Evolutionary conservation across 1,140 invertebrate species (phyloP), one percentile per base, ranked within the genome.

Genomic region (Heliconius hermathena): DNA sequence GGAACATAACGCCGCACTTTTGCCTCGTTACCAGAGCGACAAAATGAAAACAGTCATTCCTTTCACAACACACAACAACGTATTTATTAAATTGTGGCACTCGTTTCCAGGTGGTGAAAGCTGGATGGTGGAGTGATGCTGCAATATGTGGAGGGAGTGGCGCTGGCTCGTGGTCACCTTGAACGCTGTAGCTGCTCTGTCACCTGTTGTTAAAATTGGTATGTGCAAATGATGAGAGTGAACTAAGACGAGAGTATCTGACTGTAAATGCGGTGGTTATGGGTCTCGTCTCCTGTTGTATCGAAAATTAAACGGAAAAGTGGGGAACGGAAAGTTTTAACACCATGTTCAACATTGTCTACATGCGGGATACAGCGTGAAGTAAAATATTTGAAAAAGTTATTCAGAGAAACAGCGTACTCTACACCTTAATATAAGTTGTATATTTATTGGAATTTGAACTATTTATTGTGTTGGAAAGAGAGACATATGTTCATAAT

Each of bases 171-270:
- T 95, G 84, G 89, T 95, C 84, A 91, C 89, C 66, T 81, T 93
- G 86, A 93, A 93, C 73, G 88, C 91, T 80, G 93, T 92, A 57
- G 91, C 91, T 73, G 95, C 96, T 72, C 87, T 96, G 82, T 96
- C 96, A 77, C 96, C 96, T 71, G 96, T 97, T 83, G 95, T 97
- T 91, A 96, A 96, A 94, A 96, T 97, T 90, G 96, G 96, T 97
- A 85, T 22, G 36, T 26, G 20, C 41, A 46, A 46, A 29, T 71
- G 71, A 20, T 38, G 38, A 54, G 20, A 18, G 5, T 20, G n/a
- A 22, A 22, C 20, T 57, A 8, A 22, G n/a, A 57, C 20, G 8
- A 22, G 8, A 57, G 54, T 22, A 20, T n/a, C n/a, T 57, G 54
- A 9, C 5, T 57, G 54, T 22, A 57, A 9, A n/a, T 0, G 0